phyloP scores from a whole-genome alignment of 2,797 vertebrate genomes.

The Balearica regulorum region DNA sequence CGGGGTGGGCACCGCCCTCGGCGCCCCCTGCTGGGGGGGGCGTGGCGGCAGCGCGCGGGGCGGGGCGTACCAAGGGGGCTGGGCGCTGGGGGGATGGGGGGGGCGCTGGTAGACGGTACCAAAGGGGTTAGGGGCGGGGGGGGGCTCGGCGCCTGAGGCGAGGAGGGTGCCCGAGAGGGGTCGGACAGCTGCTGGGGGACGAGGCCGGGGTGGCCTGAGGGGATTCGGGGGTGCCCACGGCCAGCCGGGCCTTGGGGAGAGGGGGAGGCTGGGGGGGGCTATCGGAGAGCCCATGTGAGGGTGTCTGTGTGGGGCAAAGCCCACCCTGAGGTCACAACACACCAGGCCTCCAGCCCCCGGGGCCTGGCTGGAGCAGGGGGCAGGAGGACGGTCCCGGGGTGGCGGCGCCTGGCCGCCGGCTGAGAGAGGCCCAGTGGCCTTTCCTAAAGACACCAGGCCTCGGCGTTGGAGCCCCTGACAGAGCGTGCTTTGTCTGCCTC shows the following conservation, averaged over 20 bases:
- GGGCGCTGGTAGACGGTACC: neutral
- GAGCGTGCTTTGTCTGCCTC: neutral
- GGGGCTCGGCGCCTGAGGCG: too few relatives aligned
- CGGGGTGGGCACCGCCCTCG: neutral
- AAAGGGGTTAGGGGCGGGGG: too few relatives aligned
- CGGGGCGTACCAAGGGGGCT: neutral
- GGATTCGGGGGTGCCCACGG: too few relatives aligned
- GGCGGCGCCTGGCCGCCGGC: neutral
- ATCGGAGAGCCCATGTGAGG: neutral
- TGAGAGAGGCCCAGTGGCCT: fast-evolving
- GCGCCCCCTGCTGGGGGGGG: neutral
- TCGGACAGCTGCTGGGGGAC: neutral
- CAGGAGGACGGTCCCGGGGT: too few relatives aligned
- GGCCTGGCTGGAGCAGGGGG: neutral
- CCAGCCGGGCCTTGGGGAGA: neutral
- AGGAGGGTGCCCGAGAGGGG: fast-evolving
- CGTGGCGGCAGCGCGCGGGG: neutral
- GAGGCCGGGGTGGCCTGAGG: neutral
- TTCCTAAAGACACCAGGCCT: neutral
- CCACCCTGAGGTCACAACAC: neutral
- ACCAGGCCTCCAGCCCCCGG: neutral
- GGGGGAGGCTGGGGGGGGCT: too few relatives aligned
- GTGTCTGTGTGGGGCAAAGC: neutral
- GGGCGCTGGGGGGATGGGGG: neutral
- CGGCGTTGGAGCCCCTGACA: neutral